These are phyloP conservation scores for Epistrophe eligans DNA, from an alignment of 2,888 invertebrate genomes.

Conservation along the genomic window DNA sequence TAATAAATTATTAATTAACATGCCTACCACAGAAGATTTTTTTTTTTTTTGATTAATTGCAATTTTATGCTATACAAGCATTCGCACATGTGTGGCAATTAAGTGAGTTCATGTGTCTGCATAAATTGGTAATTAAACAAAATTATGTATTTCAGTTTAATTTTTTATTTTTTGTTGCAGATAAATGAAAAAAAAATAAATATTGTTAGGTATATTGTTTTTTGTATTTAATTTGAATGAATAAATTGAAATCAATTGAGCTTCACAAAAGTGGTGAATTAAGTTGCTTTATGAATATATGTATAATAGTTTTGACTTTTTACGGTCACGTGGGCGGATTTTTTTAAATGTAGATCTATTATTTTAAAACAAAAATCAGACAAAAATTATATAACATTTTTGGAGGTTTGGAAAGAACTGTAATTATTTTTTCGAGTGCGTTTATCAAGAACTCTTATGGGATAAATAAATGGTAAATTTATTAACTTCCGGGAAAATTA, in stretches of 20 bases:
- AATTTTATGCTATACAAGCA: slow-evolving; percentile 28
- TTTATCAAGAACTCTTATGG: too few relatives aligned
- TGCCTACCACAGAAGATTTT: neutral
- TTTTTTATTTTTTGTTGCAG: neutral
- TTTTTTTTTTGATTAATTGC: slow-evolving; percentile 45
- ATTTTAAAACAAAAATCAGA: too few relatives aligned
- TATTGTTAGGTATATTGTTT: too few relatives aligned
- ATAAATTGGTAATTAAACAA: slow-evolving; percentile 63
- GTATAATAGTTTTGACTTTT: neutral
- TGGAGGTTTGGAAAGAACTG: too few relatives aligned
- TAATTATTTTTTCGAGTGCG: too few relatives aligned
- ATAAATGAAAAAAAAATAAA: neutral
- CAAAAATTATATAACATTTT: too few relatives aligned
- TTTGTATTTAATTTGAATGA: neutral
- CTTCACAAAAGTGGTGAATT: neutral
- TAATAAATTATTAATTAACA: slow-evolving; percentile 7
- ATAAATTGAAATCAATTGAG: slow-evolving; percentile 17
- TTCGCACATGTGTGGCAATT: slow-evolving; percentile 28
- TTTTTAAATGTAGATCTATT: too few relatives aligned
- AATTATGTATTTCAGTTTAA: slow-evolving; percentile 33
- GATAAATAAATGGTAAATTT: too few relatives aligned
- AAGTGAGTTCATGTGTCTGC: slow-evolving; percentile 55
- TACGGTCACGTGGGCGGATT: neutral
- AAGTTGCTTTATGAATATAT: neutral
- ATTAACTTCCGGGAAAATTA: too few relatives aligned